These are phyloP conservation scores for Pristionchus pacificus DNA, from an alignment of 1,140 invertebrate species.

Conservation along the genomic window DNA sequence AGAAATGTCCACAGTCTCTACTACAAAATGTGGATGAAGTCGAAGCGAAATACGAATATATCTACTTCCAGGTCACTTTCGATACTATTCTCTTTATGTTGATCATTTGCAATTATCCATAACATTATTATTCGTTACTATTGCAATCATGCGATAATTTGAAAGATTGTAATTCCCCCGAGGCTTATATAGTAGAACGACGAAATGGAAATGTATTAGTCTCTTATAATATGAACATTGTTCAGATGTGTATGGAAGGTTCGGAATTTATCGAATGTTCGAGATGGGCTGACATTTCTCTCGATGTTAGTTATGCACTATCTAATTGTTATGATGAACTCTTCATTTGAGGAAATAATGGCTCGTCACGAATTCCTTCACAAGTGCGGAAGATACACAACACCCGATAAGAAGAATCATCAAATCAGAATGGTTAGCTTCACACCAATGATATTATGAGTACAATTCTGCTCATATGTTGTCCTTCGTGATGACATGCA, in stretches of 20 bases:
- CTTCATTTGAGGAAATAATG: slow-evolving; percentile 45
- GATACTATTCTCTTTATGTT: neutral
- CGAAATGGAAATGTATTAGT: too few relatives aligned
- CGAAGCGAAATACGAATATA: slow-evolving; percentile 51
- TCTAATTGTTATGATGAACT: neutral
- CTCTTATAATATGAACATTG: too few relatives aligned
- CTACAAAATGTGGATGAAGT: slow-evolving; percentile 40
- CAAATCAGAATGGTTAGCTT: slow-evolving; percentile 43
- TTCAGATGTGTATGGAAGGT: neutral
- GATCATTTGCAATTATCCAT: neutral
- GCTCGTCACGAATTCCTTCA: slow-evolving; percentile 43
- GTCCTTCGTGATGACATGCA: too few relatives aligned
- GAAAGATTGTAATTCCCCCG: too few relatives aligned
- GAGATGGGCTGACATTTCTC: slow-evolving; percentile 28
- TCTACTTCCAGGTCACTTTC: slow-evolving; percentile 33
- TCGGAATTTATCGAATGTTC: slow-evolving; percentile 28
- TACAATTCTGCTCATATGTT: too few relatives aligned
- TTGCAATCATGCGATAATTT: too few relatives aligned
- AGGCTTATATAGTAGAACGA: too few relatives aligned
- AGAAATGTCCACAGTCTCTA: slow-evolving; percentile 40
- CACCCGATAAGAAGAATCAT: slow-evolving; percentile 45
- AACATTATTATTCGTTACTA: neutral
- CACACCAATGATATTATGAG: neutral
- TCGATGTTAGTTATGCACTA: neutral
- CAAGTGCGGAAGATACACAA: slow-evolving; percentile 44